A percentile compares a stretch with the other conserved stretches of the same genome.
phyloP scores from a whole-genome alignment of 1,140 invertebrate species.

The Campoletis sonorensis region DNA sequence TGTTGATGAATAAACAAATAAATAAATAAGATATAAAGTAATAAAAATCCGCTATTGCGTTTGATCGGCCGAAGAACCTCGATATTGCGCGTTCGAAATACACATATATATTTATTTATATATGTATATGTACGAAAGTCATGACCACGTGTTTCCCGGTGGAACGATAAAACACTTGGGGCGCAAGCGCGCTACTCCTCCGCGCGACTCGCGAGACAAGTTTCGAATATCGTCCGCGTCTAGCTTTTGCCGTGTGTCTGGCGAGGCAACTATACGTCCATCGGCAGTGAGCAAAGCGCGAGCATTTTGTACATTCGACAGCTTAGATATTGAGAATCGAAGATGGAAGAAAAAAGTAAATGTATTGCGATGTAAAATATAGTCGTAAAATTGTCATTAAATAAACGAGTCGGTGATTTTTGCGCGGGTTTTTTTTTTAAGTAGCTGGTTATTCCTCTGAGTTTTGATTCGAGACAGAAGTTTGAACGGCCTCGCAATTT shows the following conservation, averaged over 20 bases:
- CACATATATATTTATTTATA: neutral
- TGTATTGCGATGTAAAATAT: no score
- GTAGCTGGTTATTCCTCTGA: no score
- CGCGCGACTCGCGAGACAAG: slow-evolving; percentile 8
- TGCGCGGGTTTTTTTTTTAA: no score
- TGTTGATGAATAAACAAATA: no score
- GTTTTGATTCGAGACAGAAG: no score
- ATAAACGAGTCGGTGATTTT: no score
- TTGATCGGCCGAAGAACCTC: neutral
- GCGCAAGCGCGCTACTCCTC: slow-evolving; percentile 5
- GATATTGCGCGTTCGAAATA: neutral
- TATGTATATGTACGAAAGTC: neutral
- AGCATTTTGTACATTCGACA: neutral
- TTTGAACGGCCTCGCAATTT: no score
- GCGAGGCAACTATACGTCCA: neutral
- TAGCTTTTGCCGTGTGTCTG: slow-evolving; percentile 10
- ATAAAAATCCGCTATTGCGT: neutral
- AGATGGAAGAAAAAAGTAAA: no score
- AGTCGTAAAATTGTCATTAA: no score
- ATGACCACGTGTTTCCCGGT: slow-evolving; percentile 10
- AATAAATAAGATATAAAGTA: no score
- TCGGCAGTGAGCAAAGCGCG: neutral
- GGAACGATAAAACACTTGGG: slow-evolving; percentile 4
- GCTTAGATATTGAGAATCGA: no score
- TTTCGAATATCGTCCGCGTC: slow-evolving; percentile 10